Evolutionary conservation across 2,888 invertebrate genomes (phyloP).

Genomic region (Periphyllus acericola): DNA sequence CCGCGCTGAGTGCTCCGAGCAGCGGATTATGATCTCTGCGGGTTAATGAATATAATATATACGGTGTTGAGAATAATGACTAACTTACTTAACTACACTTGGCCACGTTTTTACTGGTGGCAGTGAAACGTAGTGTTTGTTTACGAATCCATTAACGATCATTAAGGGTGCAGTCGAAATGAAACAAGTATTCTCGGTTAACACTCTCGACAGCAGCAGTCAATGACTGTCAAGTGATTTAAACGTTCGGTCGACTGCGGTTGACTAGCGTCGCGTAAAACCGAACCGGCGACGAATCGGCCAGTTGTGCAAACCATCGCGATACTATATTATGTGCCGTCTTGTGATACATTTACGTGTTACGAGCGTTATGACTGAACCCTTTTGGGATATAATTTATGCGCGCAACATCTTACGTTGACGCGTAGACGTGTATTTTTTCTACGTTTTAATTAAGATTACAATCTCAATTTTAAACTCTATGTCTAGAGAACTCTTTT

Average conservation of each 20-base stretch:
- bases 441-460: background rate
- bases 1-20: background rate
- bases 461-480: background rate
- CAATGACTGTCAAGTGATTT: background rate
- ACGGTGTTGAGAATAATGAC: background rate
- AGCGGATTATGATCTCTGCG: background rate
- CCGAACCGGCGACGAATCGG: too few species aligned
- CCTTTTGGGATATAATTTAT: background rate
- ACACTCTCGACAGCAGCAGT: too few species aligned
- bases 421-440: background rate
- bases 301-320: too few species aligned
- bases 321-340: too few species aligned
- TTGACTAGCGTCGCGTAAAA: too few species aligned
- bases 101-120: background rate
- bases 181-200: background rate
- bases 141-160: background rate
- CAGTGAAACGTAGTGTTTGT: background rate
- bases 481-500: background rate
- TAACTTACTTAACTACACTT: background rate
- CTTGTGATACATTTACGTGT: too few species aligned
- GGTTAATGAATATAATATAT: background rate
- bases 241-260: background rate
- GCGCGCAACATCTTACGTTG: background rate
- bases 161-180: background rate
- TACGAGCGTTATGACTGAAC: background rate